phyloP scores from a whole-genome alignment of 37 sponge, comb jelly and placozoan genomes.

The Ephydatia muelleri region DNA sequence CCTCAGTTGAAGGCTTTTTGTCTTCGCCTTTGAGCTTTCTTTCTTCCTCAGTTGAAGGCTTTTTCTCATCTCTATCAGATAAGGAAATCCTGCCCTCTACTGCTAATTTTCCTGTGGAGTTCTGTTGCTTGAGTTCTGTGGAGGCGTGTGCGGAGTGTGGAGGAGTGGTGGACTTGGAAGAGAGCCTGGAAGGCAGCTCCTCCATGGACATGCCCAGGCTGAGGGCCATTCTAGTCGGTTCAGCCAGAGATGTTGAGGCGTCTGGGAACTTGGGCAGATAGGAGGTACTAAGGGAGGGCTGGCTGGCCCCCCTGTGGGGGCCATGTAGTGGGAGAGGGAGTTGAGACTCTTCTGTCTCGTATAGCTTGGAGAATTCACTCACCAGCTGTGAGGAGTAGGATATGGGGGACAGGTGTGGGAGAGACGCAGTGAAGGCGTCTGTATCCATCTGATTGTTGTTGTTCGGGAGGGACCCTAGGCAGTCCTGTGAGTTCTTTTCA shows the following conservation, averaged over 20 bases:
- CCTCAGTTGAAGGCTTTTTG: no score
- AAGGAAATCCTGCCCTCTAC: background rate
- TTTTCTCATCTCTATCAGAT: background rate
- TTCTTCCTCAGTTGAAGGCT: no score
- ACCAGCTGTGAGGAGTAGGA: slow-evolving; percentile 28
- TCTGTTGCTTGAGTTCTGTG: background rate
- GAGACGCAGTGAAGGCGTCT: slow-evolving; percentile 13
- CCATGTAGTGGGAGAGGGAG: background rate
- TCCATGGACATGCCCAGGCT: slow-evolving; percentile 3
- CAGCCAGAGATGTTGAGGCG: slow-evolving; percentile 18
- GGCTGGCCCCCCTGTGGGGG: background rate
- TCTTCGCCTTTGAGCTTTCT: no score
- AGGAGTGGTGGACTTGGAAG: background rate
- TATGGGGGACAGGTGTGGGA: slow-evolving; percentile 35
- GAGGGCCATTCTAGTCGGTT: slow-evolving; percentile 23
- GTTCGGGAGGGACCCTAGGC: background rate
- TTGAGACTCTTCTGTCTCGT: background rate
- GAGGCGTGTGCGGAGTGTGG: background rate
- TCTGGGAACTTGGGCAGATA: slow-evolving; percentile 2
- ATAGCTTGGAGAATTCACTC: background rate
- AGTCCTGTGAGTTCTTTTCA: background rate
- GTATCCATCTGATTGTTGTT: background rate
- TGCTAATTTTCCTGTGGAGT: background rate
- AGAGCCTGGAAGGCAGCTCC: background rate
- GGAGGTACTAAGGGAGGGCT: slow-evolving; percentile 6